Evolutionary conservation across 2,113 vertebrate genomes (phyloP), one percentile per base, ranked within the genome.

Genomic region (Colaptes auratus): DNA sequence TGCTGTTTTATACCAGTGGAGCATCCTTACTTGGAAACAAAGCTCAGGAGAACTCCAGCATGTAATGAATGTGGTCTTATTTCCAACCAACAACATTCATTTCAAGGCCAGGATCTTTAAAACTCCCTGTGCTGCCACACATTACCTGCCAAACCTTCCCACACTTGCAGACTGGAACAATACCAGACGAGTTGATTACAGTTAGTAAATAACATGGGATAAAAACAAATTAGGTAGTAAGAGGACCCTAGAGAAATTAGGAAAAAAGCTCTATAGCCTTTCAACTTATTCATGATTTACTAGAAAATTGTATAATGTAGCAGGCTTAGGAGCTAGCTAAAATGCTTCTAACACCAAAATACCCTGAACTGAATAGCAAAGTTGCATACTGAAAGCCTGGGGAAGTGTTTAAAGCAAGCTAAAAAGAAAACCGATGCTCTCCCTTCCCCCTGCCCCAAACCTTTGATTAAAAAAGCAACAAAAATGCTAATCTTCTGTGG

Each of bases 241-340:
- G 97, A 92, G 90, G 95, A 81, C 95, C 92, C 96, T 92, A 92
- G 95, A 97, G 96, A 97, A 97, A 98, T 96, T 95, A 95, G 77
- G 77, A 23, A 92, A 97, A 95, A 95, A 88, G 42, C 92, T 94
- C 86, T 94, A 10, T 50, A 89, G 69, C 61, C 80, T 97, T 97
- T 96, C 95, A 96, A 86, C 65, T 96, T 97, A 91, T 94, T 97
- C 90, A 89, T 93, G 88, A 92, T 92, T 97, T 93, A 94, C 76
- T 75, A 92, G 67, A 64, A 92, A 72, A 21, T 7, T 78, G 65
- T 96, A 90, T 95, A 96, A 92, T 71, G 33, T 28, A 86, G 69
- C n/a, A 78, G 69, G 56, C 74, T 85, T 85, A 67, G 88, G 88
- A 97, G 94, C 71, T 63, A 94, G 71, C 55, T 77, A 85, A 89